Percentiles rank a stretch among this genome's conserved stretches.
These are phyloP conservation scores for Rhynchopsitta pachyrhyncha DNA, from an alignment of 2,113 vertebrate species.

Conservation along the genomic window DNA sequence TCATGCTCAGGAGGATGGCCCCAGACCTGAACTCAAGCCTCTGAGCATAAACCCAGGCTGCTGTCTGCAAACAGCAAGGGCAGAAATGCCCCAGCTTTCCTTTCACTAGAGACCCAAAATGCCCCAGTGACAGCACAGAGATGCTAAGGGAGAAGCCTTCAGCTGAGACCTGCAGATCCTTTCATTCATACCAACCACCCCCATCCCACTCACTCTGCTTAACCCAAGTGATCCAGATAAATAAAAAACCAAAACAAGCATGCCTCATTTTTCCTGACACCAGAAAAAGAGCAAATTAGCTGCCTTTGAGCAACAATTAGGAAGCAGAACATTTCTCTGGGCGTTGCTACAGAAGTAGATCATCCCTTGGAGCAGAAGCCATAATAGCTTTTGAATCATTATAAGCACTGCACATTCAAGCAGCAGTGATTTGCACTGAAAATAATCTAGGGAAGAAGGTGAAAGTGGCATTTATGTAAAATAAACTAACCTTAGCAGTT, in stretches of 20 bases:
- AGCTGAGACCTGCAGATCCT: background rate
- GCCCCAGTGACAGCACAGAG: background rate
- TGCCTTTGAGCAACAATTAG: conserved; percentile 40
- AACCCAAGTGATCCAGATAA: background rate
- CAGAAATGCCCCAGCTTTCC: background rate
- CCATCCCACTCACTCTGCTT: background rate
- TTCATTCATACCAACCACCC: background rate
- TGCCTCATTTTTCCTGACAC: conserved; percentile 2
- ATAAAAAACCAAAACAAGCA: background rate
- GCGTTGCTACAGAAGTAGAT: conserved; percentile 40
- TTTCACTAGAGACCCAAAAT: background rate
- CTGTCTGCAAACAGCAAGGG: background rate
- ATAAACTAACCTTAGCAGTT: conserved; percentile 44
- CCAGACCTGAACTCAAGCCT: background rate
- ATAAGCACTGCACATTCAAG: conserved; percentile 31
- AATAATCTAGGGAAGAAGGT: conserved; percentile 33
- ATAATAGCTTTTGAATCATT: conserved; percentile 54
- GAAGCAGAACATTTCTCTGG: conserved; percentile 34
- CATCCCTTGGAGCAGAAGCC: conserved; percentile 51
- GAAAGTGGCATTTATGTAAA: conserved; percentile 52
- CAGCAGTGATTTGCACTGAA: conserved; percentile 62
- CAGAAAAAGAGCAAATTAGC: conserved; percentile 22
- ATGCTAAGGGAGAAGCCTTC: background rate
- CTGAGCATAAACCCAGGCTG: fast-evolving
- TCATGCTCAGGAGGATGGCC: background rate